phyloP scores from a whole-genome alignment of 2,113 vertebrate species.

The Neotoma lepida region DNA sequence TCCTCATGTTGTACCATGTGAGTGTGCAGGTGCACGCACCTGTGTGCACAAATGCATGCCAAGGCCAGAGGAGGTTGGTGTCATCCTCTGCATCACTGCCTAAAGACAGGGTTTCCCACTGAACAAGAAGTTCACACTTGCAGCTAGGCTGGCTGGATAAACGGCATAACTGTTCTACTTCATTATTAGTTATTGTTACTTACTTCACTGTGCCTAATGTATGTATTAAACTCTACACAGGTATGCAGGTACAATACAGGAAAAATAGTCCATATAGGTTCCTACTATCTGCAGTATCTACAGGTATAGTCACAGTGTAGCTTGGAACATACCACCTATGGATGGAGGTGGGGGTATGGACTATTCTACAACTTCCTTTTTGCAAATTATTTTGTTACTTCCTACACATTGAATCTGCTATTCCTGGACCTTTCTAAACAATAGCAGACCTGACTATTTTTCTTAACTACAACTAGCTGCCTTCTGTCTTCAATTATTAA shows the following conservation, averaged over 20 bases:
- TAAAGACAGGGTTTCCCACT: background rate
- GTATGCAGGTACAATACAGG: background rate
- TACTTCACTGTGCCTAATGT: background rate
- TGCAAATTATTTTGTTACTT: background rate
- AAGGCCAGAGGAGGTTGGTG: background rate
- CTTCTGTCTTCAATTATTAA: constrained; percentile 47
- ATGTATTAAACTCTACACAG: background rate
- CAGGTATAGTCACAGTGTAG: background rate
- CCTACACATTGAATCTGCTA: constrained; percentile 1
- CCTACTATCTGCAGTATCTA: background rate
- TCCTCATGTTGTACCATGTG: background rate
- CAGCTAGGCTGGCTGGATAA: background rate
- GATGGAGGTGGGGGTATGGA: too few species aligned
- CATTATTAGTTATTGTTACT: background rate
- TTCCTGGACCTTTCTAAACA: background rate
- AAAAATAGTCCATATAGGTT: background rate
- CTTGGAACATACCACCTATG: background rate
- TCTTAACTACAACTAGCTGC: constrained; percentile 27
- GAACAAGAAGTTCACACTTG: background rate
- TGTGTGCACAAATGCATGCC: background rate
- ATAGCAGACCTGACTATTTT: background rate
- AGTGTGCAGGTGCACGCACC: background rate
- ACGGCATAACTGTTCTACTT: background rate
- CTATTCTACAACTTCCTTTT: background rate
- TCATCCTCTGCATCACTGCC: background rate